Conservation (phyloP, 2,888 invertebrate genomes). For the Agriotes lineatus region DNA sequence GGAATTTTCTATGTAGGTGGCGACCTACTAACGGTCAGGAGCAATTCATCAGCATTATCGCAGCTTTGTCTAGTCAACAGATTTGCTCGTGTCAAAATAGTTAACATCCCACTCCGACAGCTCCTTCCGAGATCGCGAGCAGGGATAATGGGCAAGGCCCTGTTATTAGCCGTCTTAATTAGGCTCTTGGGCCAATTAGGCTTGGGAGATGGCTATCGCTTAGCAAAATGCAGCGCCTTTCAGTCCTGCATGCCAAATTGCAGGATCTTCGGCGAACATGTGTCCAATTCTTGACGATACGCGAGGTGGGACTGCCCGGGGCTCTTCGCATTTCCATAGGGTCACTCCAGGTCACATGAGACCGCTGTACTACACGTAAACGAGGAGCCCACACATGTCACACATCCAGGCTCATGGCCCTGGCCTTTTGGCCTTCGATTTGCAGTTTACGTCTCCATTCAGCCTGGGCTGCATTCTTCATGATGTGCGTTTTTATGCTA, state of each 20-base stretch:
- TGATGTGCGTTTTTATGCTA: too few relatives aligned
- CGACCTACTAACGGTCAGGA: slow-evolving; percentile 26
- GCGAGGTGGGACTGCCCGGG: slow-evolving; percentile 47
- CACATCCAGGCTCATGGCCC: slow-evolving; percentile 17
- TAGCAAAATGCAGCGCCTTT: too few relatives aligned
- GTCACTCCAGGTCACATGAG: slow-evolving; percentile 51
- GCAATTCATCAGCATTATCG: slow-evolving; percentile 16
- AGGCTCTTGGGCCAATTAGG: slow-evolving; percentile 24
- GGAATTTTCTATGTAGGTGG: slow-evolving; percentile 20
- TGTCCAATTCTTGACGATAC: slow-evolving; percentile 49
- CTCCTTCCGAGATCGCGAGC: background rate
- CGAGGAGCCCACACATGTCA: slow-evolving; percentile 43
- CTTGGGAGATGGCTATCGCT: slow-evolving; percentile 18
- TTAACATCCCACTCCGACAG: slow-evolving; percentile 20
- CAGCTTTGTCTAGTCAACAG: background rate
- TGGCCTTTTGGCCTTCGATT: background rate
- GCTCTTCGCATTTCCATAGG: slow-evolving; percentile 51
- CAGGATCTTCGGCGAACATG: slow-evolving; percentile 33
- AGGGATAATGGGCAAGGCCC: slow-evolving; percentile 10
- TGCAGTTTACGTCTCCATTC: slow-evolving; percentile 4
- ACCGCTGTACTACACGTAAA: slow-evolving; percentile 38
- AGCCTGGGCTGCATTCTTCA: background rate
- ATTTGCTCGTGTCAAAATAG: slow-evolving; percentile 16
- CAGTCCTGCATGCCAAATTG: slow-evolving; percentile 20
- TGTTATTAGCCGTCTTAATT: slow-evolving; percentile 31